phyloP scores from a whole-genome alignment of 2,888 invertebrate genomes.

The Spisula subtruncata region DNA sequence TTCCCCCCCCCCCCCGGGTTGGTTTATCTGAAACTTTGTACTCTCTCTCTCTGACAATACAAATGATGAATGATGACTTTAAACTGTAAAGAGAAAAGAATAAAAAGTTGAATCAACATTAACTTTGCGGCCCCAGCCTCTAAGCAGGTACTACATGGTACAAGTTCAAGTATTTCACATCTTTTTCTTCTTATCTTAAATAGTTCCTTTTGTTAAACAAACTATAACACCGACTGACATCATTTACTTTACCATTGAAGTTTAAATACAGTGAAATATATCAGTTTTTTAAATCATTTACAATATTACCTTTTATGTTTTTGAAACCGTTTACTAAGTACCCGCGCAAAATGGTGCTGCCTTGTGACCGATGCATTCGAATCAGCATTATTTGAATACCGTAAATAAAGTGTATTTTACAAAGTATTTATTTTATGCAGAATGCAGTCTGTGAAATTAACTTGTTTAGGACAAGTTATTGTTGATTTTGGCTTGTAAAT shows the following conservation, averaged over 20 bases:
- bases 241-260: background rate
- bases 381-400: background rate
- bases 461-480: too few relatives aligned
- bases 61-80: slow-evolving; percentile 3
- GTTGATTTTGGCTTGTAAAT: too few relatives aligned
- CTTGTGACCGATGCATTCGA: background rate
- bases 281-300: background rate
- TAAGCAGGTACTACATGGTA: background rate
- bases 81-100: background rate
- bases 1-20: background rate
- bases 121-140: background rate
- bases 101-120: background rate
- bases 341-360: too few relatives aligned
- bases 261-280: background rate
- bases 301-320: background rate
- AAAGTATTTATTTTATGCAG: background rate
- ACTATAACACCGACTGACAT: background rate
- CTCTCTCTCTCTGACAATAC: background rate
- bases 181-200: background rate
- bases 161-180: background rate
- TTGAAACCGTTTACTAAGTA: background rate
- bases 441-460: too few relatives aligned
- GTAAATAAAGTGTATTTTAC: background rate
- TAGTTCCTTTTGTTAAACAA: background rate
- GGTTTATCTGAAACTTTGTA: background rate